Evolutionary conservation across 1,140 invertebrate species (phyloP).

Genomic region (Danaus plexippus): DNA sequence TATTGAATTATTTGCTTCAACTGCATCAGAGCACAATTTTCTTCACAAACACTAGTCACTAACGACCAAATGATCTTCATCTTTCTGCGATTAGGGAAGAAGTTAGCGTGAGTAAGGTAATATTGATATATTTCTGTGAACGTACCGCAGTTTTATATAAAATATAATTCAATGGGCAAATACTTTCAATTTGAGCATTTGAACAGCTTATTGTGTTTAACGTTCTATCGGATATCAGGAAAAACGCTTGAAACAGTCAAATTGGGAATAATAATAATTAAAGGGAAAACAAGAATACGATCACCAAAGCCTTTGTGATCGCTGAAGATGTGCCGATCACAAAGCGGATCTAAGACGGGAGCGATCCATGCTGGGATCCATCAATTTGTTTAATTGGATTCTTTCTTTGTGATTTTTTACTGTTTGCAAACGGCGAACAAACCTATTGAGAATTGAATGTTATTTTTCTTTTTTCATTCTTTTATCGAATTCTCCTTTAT

Average conservation of each 20-base stretch:
- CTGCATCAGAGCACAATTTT: no score
- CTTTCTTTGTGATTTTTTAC: conserved; percentile 47
- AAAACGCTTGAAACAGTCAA: conserved; percentile 36
- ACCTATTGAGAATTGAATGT: conserved; percentile 52
- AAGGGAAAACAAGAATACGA: conserved; percentile 2
- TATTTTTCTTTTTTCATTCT: conserved; percentile 34
- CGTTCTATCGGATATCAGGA: conserved; percentile 19
- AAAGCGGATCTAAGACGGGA: conserved; percentile 39
- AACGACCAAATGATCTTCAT: no score
- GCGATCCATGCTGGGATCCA: conserved; percentile 44
- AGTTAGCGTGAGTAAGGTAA: no score
- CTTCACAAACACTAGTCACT: no score
- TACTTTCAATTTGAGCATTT: no score
- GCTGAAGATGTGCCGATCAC: conserved; percentile 46
- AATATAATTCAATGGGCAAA: no score
- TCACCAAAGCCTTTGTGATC: conserved; percentile 22
- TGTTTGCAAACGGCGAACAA: conserved; percentile 36
- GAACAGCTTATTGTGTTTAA: no score
- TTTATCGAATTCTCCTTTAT: conserved; percentile 19
- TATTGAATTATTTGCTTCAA: no score
- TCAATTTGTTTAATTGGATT: conserved; percentile 66
- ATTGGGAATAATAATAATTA: conserved; percentile 27
- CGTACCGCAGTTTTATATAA: no score
- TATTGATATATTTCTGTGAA: no score
- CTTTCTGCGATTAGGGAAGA: no score